Conservation (phyloP, 2,113 vertebrate genomes). For the Triplophysa dalaica region DNA sequence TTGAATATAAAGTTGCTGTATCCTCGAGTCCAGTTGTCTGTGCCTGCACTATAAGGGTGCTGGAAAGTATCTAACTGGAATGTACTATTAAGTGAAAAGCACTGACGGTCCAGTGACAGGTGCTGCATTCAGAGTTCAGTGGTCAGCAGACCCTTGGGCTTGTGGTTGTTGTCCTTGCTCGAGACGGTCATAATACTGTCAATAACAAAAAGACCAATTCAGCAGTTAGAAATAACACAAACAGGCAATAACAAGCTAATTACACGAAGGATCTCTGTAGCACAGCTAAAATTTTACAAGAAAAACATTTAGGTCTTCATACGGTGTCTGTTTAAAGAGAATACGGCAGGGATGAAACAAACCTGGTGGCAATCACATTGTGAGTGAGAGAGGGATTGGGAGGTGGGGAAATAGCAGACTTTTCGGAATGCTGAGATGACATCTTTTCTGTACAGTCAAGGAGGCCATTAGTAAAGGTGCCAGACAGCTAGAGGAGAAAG, state of each 20-base stretch:
- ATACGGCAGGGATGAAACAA: slow-evolving; percentile 19
- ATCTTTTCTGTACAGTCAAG: slow-evolving; percentile 70
- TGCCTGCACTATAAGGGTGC: background rate
- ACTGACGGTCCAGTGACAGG: background rate
- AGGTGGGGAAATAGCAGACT: slow-evolving; percentile 56
- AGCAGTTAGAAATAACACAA: background rate
- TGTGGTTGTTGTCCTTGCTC: slow-evolving; percentile 68
- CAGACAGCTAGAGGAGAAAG: slow-evolving; percentile 69
- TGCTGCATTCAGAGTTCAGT: slow-evolving; percentile 85
- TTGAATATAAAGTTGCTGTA: background rate
- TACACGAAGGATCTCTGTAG: too few species aligned
- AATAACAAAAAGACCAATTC: background rate
- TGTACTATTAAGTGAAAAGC: background rate
- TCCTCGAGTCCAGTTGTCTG: background rate
- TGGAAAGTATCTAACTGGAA: slow-evolving; percentile 37
- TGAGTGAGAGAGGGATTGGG: slow-evolving; percentile 71
- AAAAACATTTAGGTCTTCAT: background rate
- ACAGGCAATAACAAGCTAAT: too few species aligned
- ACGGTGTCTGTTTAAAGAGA: background rate
- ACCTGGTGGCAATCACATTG: slow-evolving; percentile 77
- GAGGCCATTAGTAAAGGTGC: slow-evolving; percentile 79
- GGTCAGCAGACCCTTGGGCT: slow-evolving; percentile 86
- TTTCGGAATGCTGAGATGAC: slow-evolving; percentile 64
- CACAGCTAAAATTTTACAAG: background rate
- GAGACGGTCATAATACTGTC: slow-evolving; percentile 64